These are phyloP conservation scores for Pseudochirops corinnae DNA, from an alignment of 2,797 vertebrate genomes.

Conservation along the genomic window DNA sequence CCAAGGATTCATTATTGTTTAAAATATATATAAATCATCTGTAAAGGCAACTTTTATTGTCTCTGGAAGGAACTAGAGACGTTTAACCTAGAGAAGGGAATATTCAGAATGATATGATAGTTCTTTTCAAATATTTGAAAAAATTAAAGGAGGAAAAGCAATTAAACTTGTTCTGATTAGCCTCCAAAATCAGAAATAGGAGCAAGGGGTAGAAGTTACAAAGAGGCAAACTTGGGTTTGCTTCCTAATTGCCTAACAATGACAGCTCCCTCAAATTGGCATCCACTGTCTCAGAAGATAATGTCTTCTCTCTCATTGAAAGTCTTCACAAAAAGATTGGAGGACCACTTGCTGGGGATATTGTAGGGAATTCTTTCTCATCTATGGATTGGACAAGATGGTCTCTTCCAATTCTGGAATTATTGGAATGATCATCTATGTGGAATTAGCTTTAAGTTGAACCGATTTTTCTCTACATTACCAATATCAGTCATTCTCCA, in stretches of 20 bases:
- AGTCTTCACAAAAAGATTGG: background rate
- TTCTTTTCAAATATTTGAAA: background rate
- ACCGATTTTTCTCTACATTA: background rate
- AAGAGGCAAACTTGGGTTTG: background rate
- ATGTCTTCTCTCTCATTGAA: background rate
- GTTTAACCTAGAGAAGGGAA: background rate
- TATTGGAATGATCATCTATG: background rate
- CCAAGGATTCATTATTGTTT: background rate
- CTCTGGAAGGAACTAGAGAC: background rate
- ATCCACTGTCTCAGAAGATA: background rate
- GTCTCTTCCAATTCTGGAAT: background rate
- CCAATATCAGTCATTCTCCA: slow-evolving; percentile 32
- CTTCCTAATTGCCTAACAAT: background rate
- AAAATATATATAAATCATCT: too few relatives aligned
- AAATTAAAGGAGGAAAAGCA: background rate
- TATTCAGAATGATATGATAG: background rate
- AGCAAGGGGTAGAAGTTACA: background rate
- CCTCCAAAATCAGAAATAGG: background rate
- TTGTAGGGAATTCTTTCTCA: background rate
- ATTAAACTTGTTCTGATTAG: background rate
- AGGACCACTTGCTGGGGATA: background rate
- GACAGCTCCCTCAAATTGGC: background rate
- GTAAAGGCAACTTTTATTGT: too few relatives aligned
- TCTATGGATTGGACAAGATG: background rate
- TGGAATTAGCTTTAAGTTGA: background rate